Evolutionary conservation across 2,888 invertebrate genomes (phyloP), one percentile per base, ranked within the genome.

Genomic region (Yponomeuta cagnagella): DNA sequence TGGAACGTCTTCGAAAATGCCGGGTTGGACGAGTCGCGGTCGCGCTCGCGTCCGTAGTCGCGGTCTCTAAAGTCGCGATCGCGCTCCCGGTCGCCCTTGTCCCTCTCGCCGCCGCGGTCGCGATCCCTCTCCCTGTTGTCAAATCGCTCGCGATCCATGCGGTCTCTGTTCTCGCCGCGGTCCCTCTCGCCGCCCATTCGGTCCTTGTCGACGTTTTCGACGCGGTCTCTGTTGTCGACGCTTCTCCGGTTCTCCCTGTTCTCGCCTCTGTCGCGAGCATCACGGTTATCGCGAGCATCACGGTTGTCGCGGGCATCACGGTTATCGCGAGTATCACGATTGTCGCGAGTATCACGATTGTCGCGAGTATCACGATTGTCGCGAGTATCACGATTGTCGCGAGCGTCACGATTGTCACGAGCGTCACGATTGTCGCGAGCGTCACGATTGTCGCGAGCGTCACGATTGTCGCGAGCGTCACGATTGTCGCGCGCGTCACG

Each of bases 1-100:
- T 96, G 96, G 87, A 96, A 97, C 75, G 95, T 94, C 78, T 95
- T 94, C 9, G 95, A 95, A 82, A 95, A 96, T 48, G 93, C 93
- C 1, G 94, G 93, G 76, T 94, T 94, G 70, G 91, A 86, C 76
- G 93, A 93, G 71, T 93, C 90, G 48, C 90, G 87, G 65, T 93
- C 93, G 52, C 92, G 86, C 48, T 80, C 77, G 43, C 77, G 73
- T 71, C 79, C 78, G 48, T 79, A 76, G 69, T 78, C 79, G n/a
- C 80, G 78, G 15, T 85, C 83, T 69, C 83, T 76, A 15, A 77
- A 76, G 66, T 82, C 79, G n/a, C 80, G 78, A 48, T 80, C 77
- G 33, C 72, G 70, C 15, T 74, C 76, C 37, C 80, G 73, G 64
- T 70, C 72, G 15, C 52, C n/a, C 10, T 65, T 23, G 63, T 87